Evolutionary conservation across 2,797 vertebrate species (phyloP).

Genomic region (Enteromius fasciolatus): DNA sequence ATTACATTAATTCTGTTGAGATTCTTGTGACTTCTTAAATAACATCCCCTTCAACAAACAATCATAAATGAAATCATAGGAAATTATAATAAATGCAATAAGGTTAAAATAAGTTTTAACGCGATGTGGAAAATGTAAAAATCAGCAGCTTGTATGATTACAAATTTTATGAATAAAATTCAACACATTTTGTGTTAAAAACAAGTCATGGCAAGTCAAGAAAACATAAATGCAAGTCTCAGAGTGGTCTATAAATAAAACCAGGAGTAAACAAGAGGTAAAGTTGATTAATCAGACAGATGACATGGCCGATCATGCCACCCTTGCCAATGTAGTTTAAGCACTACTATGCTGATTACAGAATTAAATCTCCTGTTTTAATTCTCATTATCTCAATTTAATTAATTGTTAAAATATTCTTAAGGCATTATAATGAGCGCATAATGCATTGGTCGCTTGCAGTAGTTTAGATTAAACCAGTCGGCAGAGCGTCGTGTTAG

Average conservation of each 20-base stretch:
- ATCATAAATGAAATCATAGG: background rate
- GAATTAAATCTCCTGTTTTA: conserved; percentile 1
- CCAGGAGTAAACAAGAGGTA: background rate
- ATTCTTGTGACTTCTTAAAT: conserved; percentile 14
- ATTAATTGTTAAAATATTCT: background rate
- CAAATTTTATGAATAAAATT: no score
- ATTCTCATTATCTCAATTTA: background rate
- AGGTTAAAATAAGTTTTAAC: no score
- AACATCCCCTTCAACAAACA: background rate
- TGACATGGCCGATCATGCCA: background rate
- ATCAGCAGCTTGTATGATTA: background rate
- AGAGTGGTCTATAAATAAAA: background rate
- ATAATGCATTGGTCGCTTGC: no score
- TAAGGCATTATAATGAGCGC: no score
- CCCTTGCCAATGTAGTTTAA: conserved; percentile 24
- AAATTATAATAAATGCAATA: background rate
- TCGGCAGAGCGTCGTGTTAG: no score
- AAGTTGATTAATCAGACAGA: conserved; percentile 17
- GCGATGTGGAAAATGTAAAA: background rate
- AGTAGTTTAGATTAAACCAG: no score
- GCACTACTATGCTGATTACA: conserved; percentile 13
- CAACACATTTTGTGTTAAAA: background rate
- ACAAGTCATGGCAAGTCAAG: background rate
- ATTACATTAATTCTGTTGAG: conserved; percentile 27
- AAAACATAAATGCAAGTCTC: background rate